phyloP scores from a whole-genome alignment of 1,140 invertebrate genomes.

The Brachionus rotundiformis region DNA sequence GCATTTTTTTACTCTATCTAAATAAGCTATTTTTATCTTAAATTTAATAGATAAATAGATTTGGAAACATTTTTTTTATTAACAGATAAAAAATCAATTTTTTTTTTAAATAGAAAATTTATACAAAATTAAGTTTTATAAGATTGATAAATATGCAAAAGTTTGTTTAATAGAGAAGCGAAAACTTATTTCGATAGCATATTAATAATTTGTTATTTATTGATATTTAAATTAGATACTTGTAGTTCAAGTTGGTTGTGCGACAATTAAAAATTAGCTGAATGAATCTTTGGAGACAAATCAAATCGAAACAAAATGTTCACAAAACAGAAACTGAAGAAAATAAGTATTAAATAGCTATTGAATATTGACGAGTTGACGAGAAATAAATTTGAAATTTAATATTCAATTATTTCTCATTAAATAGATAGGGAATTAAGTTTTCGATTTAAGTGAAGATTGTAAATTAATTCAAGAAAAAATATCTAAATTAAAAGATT shows the following conservation, averaged over 20 bases:
- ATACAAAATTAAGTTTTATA: not conserved
- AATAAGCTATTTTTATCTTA: too few relatives aligned
- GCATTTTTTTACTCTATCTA: not conserved
- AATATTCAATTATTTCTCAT: conserved; percentile 50
- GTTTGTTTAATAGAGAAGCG: not conserved
- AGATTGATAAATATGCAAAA: not conserved
- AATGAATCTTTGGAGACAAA: conserved; percentile 29
- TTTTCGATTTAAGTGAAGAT: not conserved
- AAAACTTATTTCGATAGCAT: not conserved
- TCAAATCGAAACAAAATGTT: conserved; percentile 40
- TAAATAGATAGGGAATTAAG: not conserved
- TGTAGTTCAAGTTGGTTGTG: not conserved
- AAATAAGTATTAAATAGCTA: conserved; percentile 45
- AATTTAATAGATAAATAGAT: too few relatives aligned
- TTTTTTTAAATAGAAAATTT: not conserved
- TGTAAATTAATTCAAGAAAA: conserved; percentile 46
- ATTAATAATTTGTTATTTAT: conserved; percentile 23
- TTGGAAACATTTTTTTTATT: not conserved
- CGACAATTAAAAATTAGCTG: not conserved
- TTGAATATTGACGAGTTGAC: conserved; percentile 44
- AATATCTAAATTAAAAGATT: conserved; percentile 46
- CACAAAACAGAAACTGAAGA: conserved; percentile 6
- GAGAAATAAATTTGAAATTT: conserved; percentile 49
- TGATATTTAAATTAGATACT: conserved; percentile 38
- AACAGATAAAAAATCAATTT: not conserved